Evolutionary conservation across 2,888 invertebrate genomes (phyloP).

Genomic region (Drosophila gaucha): DNA sequence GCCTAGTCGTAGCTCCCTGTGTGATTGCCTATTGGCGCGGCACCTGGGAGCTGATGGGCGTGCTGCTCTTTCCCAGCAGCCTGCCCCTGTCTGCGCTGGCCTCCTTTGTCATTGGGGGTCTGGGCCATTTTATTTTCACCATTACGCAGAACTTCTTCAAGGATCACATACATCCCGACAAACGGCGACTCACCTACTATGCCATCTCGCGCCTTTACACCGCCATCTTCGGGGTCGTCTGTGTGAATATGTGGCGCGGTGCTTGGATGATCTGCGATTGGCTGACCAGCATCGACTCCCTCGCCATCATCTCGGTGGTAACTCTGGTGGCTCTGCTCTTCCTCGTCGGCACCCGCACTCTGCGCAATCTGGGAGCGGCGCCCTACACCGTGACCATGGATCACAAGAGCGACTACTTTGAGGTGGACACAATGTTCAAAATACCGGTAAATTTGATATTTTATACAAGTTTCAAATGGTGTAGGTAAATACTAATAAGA

Average conservation of each 20-base stretch:
- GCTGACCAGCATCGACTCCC: conserved; percentile 87
- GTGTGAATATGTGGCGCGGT: conserved; percentile 95
- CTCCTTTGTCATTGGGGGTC: conserved; percentile 89
- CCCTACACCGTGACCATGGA: conserved; percentile 93
- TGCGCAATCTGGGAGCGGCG: conserved; percentile 92
- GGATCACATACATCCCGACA: conserved; percentile 88
- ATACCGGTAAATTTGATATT: conserved; percentile 88
- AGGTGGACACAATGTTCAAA: conserved; percentile 93
- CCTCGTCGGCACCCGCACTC: conserved; percentile 88
- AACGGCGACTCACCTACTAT: conserved; percentile 89
- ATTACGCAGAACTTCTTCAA: conserved; percentile 88
- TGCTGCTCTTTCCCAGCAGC: conserved; percentile 88
- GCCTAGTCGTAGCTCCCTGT: conserved; percentile 90
- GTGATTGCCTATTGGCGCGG: conserved; percentile 95
- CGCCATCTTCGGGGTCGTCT: conserved; percentile 90
- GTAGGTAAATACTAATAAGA: no score
- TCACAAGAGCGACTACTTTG: conserved; percentile 91
- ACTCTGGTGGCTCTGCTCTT: conserved; percentile 89
- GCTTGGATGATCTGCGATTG: conserved; percentile 91
- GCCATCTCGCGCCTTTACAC: conserved; percentile 91
- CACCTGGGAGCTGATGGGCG: conserved; percentile 92
- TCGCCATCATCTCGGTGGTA: conserved; percentile 86
- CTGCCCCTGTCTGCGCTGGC: conserved; percentile 87
- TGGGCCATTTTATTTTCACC: conserved; percentile 89
- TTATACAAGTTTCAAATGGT: background rate